Evolutionary conservation across 2,797 vertebrate genomes (phyloP).

Genomic region (Sebastolobus altivelis): DNA sequence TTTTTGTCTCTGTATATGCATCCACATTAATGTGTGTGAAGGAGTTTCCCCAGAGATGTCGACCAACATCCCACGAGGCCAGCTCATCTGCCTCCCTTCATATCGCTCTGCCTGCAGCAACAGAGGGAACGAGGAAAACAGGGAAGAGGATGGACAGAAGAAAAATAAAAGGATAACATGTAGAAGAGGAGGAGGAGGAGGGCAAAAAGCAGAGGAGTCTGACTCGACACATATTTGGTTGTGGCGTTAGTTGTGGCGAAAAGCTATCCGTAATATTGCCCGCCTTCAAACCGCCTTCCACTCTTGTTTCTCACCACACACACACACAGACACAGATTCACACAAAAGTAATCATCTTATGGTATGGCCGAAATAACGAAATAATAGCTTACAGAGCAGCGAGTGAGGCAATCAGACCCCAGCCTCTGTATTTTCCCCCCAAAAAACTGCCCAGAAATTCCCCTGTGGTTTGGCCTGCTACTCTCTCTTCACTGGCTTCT

Average conservation of each 20-base stretch:
- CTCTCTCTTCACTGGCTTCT: constrained; percentile 24
- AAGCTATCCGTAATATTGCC: constrained; percentile 27
- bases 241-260: constrained; percentile 50
- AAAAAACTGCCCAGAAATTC: constrained; percentile 71
- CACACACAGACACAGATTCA: constrained; percentile 41
- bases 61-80: constrained; percentile 24
- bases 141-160: not conserved
- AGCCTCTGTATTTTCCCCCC: constrained; percentile 56
- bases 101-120: constrained; percentile 28
- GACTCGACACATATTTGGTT: constrained; percentile 73
- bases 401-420: constrained; percentile 61
- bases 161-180: not conserved
- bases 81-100: constrained; percentile 42
- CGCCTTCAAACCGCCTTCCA: not conserved
- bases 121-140: not conserved
- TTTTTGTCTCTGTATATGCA: constrained; percentile 14
- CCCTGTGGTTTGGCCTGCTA: constrained; percentile 64
- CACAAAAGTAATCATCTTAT: constrained; percentile 47
- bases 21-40: constrained; percentile 1
- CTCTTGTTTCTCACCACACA: constrained; percentile 38
- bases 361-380: constrained; percentile 57
- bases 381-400: constrained; percentile 72
- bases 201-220: constrained; percentile 41
- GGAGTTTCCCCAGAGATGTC: constrained; percentile 28
- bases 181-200: constrained; percentile 9